A percentile compares a stretch with the other conserved stretches of the same genome.
phyloP scores from a whole-genome alignment of 2,113 vertebrate species.

The Cyrtonyx montezumae region DNA sequence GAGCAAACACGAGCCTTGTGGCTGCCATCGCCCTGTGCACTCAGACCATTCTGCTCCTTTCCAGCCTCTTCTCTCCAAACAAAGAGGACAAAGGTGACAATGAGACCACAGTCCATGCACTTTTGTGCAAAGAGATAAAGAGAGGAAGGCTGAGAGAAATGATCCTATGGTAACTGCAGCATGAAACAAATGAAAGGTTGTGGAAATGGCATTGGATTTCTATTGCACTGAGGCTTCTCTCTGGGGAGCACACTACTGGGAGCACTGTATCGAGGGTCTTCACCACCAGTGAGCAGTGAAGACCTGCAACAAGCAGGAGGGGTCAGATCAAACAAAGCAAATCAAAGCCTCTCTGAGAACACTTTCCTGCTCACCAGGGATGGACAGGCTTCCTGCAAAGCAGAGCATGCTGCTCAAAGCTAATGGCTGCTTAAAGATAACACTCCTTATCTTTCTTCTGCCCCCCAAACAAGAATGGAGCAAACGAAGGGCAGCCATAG shows the following conservation, averaged over 20 bases:
- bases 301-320: background rate
- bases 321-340: background rate
- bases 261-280: background rate
- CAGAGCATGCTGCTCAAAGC: background rate
- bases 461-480: background rate
- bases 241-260: background rate
- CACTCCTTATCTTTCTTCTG: background rate
- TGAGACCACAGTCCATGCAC: background rate
- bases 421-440: rapidly evolving
- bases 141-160: background rate
- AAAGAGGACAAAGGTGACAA: background rate
- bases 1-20: background rate
- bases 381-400: background rate
- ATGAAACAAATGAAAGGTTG: background rate
- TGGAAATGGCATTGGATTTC: background rate
- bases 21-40: background rate
- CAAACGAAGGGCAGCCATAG: background rate
- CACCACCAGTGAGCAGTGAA: background rate
- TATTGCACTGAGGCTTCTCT: background rate
- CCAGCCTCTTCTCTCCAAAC: background rate
- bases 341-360: background rate
- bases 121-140: background rate
- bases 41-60: background rate
- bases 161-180: background rate
- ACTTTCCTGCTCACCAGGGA: background rate